A percentile compares a stretch with the other conserved stretches of the same genome.
These are phyloP conservation scores for Oreocharis arfaki DNA, from an alignment of 2,113 vertebrate genomes.

Conservation along the genomic window DNA sequence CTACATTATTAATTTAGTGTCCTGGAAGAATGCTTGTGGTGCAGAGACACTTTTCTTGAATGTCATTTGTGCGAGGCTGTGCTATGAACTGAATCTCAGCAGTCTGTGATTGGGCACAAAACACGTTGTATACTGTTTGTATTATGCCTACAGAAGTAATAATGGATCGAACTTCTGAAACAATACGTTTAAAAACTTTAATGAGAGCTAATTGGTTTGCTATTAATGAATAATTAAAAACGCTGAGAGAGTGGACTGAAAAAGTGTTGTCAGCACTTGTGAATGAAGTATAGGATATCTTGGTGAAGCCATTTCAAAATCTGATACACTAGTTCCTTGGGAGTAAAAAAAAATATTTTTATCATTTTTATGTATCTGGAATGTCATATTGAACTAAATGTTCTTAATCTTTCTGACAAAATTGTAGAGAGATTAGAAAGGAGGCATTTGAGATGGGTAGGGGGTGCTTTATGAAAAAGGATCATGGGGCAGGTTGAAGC, in stretches of 20 bases:
- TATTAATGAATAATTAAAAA: not conserved
- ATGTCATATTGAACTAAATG: not conserved
- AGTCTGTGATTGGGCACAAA: not conserved
- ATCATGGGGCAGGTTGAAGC: not conserved
- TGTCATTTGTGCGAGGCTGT: not conserved
- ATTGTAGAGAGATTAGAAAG: not conserved
- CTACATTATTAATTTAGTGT: not conserved
- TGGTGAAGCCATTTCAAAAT: not conserved
- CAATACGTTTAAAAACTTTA: not conserved
- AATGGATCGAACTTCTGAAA: not conserved
- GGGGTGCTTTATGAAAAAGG: not conserved
- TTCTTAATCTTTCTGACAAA: not conserved
- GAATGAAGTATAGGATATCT: not conserved
- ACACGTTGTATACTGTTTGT: not conserved
- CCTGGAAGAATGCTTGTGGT: not conserved
- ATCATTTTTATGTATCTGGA: not conserved
- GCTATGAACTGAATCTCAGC: not conserved
- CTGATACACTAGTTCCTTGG: not conserved
- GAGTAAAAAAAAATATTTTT: not conserved
- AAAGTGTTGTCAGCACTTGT: not conserved
- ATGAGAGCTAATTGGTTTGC: not conserved
- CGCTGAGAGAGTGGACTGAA: not conserved
- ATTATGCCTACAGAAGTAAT: not conserved
- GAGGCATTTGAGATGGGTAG: not conserved
- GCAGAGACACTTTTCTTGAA: not conserved